Conservation (phyloP, 2,888 invertebrate genomes). For the Margaritifera margaritifera region DNA sequence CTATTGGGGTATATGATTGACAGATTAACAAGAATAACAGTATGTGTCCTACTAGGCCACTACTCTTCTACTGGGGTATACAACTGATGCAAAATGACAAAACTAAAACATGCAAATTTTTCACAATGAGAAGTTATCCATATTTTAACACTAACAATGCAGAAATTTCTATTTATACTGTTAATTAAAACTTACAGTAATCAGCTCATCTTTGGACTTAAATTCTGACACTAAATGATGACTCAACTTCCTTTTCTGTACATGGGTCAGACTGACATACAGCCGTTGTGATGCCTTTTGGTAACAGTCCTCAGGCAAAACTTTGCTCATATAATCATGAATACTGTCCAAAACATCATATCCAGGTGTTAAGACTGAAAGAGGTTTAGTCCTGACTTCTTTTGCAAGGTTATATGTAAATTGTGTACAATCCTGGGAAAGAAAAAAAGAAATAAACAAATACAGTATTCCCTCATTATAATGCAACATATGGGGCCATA, state of each 20-base stretch:
- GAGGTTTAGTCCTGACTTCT: constrained; percentile 85
- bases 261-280: constrained; percentile 93
- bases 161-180: not conserved
- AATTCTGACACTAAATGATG: constrained; percentile 96
- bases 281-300: constrained; percentile 88
- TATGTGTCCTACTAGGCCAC: too few species aligned
- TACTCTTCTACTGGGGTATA: too few species aligned
- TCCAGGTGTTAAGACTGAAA: constrained; percentile 96
- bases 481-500: too few species aligned
- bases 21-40: too few species aligned
- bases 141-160: not conserved
- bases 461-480: too few species aligned
- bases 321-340: constrained; percentile 84
- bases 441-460: constrained; percentile 4
- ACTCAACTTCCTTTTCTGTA: constrained; percentile 83
- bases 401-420: constrained; percentile 90
- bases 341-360: constrained; percentile 93
- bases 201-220: constrained; percentile 92
- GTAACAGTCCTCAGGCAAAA: constrained; percentile 84
- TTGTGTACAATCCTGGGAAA: constrained; percentile 88
- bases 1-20: too few species aligned
- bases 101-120: too few species aligned
- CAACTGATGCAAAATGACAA: too few species aligned
- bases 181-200: constrained; percentile 79
- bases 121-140: too few species aligned